Percentiles rank a stretch among this genome's conserved stretches.
Evolutionary conservation across 2,888 invertebrate species (phyloP).

Genomic region (Ichneumon xanthorius): DNA sequence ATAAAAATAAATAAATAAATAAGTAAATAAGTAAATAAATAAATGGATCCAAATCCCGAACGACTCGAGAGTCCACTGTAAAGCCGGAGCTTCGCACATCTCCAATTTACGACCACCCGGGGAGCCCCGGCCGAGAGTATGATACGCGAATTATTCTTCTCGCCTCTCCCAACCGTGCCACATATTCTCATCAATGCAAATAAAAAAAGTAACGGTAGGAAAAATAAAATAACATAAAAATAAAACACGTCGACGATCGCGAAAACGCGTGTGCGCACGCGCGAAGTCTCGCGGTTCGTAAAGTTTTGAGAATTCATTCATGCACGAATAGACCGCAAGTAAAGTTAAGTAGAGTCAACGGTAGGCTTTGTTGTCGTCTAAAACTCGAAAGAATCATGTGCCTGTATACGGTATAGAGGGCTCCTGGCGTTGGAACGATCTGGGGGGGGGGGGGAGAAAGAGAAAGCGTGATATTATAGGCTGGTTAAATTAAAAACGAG

Average conservation of each 20-base stretch:
- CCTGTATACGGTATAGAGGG: background rate
- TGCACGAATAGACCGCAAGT: conserved; percentile 11
- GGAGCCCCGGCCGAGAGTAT: background rate
- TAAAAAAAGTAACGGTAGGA: background rate
- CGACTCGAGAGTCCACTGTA: background rate
- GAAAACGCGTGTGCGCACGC: background rate
- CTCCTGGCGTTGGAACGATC: background rate
- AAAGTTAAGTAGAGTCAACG: background rate
- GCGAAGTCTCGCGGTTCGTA: background rate
- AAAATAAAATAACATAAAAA: background rate
- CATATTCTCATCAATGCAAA: background rate
- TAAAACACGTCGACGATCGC: background rate
- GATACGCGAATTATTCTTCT: background rate
- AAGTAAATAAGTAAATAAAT: background rate
- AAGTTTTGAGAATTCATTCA: conserved; percentile 42
- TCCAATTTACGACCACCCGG: background rate
- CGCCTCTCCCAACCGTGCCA: background rate
- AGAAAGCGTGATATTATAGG: conserved; percentile 56
- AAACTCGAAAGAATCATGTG: background rate
- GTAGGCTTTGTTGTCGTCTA: background rate
- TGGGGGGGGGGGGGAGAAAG: background rate
- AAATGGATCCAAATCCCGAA: background rate
- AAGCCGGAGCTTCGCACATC: background rate
- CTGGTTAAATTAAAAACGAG: conserved; percentile 74
- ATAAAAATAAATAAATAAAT: background rate